A percentile compares a stretch with the other conserved stretches of the same genome.
These are phyloP conservation scores for Salvator merianae DNA, from an alignment of 2,113 vertebrate species.

Conservation along the genomic window DNA sequence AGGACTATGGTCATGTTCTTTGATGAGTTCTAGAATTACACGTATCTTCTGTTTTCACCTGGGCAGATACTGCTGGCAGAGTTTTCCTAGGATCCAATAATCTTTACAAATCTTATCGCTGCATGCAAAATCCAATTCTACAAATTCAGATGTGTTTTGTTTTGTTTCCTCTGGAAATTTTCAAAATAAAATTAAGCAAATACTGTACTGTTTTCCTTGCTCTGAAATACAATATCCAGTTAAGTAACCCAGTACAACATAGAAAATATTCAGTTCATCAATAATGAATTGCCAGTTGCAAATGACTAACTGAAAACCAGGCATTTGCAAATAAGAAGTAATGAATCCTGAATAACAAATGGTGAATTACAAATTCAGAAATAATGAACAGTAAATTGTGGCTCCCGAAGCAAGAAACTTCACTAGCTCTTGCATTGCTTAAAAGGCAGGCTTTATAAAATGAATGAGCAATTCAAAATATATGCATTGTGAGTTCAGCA, in stretches of 20 bases:
- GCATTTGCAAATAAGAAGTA: neutral
- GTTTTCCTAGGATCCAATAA: neutral
- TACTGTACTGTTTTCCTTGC: neutral
- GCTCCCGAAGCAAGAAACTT: neutral
- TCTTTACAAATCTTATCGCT: neutral
- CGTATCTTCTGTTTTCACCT: neutral
- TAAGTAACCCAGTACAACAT: neutral
- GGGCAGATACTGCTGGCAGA: neutral
- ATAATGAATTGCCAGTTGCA: conserved; percentile 22
- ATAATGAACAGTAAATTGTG: conserved; percentile 23
- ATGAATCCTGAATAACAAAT: neutral
- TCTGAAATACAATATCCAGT: neutral
- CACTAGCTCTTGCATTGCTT: neutral
- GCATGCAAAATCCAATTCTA: neutral
- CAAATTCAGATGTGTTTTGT: neutral
- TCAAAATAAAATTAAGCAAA: conserved; percentile 5
- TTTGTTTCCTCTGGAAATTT: neutral
- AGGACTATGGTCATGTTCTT: neutral
- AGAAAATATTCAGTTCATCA: conserved; percentile 16
- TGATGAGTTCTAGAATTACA: neutral
- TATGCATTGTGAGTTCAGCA: neutral
- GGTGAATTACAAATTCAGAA: conserved; percentile 13
- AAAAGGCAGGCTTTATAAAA: conserved; percentile 1
- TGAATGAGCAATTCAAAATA: neutral
- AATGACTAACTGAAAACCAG: neutral